Evolutionary conservation across 2,888 invertebrate species (phyloP), one percentile per base, ranked within the genome.

Genomic region (Hemistola chrysoprasaria): DNA sequence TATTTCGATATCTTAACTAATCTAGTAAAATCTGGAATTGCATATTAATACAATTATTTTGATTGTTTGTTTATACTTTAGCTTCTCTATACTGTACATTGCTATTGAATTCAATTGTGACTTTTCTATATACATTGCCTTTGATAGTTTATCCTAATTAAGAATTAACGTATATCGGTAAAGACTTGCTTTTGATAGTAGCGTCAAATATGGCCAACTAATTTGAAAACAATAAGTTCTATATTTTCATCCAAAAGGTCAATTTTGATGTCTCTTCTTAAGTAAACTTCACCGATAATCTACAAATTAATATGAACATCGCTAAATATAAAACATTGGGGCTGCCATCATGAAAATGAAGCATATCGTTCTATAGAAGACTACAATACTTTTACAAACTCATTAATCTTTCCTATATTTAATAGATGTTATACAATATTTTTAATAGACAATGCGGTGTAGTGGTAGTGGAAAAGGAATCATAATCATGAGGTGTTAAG

Each of bases 331-430:
- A 33, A 11, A 28, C 22, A 35, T 46, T 33, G 71, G 75, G 69
- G 85, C 85, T 86, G 85, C 86, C 87, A 83, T 77, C 78, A 74
- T 65, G 84, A 78, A 85, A 87, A 83, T 85, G 65, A 86, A 82
- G 88, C 90, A 89, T 90, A 90, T 89, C 89, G 84, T 84, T 82
- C 75, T 76, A 84, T 71, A 78, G 72, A 88, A 90, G 89, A 90
- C 88, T 89, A 78, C 76, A 65, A 63, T 75, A 84, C 70, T 76
- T 82, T 79, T 85, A 84, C 79, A 71, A 78, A 77, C 78, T 79
- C 83, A 80, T 75, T 82, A 81, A 84, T 84, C 84, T 85, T 80
- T 87, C 85, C 86, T 88, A 86, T 85, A 85, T 84, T 78, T 80
- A 82, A 75, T 85, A 86, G 80, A 74, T 77, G 70, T 75, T 84